Percentiles rank a stretch among this genome's conserved stretches.
Evolutionary conservation across 2,113 vertebrate species (phyloP).

Genomic region (Cinclus cinclus): DNA sequence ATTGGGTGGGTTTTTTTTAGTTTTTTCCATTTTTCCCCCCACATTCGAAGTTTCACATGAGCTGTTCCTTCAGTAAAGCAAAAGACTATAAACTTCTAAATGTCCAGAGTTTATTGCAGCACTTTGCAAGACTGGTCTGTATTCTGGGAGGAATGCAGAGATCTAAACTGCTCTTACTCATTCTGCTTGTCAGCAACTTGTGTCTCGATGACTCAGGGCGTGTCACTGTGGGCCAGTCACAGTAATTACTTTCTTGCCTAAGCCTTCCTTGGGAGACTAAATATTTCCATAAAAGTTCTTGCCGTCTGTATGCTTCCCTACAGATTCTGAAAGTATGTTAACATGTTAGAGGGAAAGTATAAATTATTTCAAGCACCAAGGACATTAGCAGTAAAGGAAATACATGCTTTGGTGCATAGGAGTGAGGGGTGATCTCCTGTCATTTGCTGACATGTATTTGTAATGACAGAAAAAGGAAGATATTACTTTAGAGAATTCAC

Average conservation of each 20-base stretch:
- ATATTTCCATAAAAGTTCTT: not conserved
- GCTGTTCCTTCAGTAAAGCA: not conserved
- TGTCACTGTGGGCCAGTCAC: not conserved
- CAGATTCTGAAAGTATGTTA: not conserved
- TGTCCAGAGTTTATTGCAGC: not conserved
- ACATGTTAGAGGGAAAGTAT: not conserved
- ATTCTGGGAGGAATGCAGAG: not conserved
- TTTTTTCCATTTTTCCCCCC: fast-evolving
- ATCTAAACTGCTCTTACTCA: not conserved
- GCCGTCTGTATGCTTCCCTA: not conserved
- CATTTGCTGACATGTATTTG: not conserved
- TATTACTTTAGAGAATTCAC: not conserved
- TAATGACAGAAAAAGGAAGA: not conserved
- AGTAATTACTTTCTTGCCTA: not conserved
- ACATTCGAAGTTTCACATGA: not conserved
- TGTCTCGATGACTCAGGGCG: not conserved
- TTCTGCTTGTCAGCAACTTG: not conserved
- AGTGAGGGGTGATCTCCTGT: not conserved
- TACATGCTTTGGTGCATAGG: not conserved
- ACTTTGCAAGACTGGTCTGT: not conserved
- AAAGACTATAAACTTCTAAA: not conserved
- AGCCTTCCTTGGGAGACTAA: not conserved
- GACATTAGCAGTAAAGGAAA: not conserved
- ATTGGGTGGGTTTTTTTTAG: fast-evolving
- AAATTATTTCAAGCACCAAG: not conserved